Conservation (phyloP, 2,888 invertebrate genomes). For the Aspidiotus rigidus region DNA sequence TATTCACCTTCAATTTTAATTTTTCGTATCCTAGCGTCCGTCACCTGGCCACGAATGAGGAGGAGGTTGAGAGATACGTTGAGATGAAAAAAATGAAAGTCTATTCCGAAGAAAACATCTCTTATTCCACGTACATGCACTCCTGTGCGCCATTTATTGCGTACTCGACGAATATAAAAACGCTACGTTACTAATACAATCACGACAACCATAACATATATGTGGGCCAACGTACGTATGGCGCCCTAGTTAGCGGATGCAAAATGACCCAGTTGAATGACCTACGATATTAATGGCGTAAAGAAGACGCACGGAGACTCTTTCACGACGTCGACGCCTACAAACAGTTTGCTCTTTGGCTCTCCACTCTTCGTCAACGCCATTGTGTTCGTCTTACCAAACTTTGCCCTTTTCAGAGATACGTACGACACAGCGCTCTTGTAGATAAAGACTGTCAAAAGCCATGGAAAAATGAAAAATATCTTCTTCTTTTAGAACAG, state of each 20-base stretch:
- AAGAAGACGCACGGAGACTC: slow-evolving; percentile 24
- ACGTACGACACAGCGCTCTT: background rate
- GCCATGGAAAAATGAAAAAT: slow-evolving; percentile 2
- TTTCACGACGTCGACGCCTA: slow-evolving; percentile 28
- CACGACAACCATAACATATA: background rate
- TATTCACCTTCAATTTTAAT: slow-evolving; percentile 2
- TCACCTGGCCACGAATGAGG: no score
- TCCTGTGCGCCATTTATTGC: no score
- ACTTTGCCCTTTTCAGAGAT: background rate
- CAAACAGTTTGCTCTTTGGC: slow-evolving; percentile 19
- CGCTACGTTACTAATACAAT: no score
- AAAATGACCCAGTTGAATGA: slow-evolving; percentile 34
- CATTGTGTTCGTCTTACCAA: background rate
- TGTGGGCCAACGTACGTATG: slow-evolving; percentile 33
- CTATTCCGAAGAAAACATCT: background rate
- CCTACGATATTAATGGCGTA: slow-evolving; percentile 33
- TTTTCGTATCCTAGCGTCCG: background rate
- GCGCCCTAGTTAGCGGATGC: slow-evolving; percentile 32
- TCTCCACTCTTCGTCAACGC: background rate
- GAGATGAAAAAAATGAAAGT: background rate
- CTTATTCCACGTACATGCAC: background rate
- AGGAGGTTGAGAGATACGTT: no score
- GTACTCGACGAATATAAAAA: no score
- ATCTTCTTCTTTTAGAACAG: background rate
- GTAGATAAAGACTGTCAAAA: background rate